Conservation (phyloP, 1,140 invertebrate genomes). For the Myzus persicae region DNA sequence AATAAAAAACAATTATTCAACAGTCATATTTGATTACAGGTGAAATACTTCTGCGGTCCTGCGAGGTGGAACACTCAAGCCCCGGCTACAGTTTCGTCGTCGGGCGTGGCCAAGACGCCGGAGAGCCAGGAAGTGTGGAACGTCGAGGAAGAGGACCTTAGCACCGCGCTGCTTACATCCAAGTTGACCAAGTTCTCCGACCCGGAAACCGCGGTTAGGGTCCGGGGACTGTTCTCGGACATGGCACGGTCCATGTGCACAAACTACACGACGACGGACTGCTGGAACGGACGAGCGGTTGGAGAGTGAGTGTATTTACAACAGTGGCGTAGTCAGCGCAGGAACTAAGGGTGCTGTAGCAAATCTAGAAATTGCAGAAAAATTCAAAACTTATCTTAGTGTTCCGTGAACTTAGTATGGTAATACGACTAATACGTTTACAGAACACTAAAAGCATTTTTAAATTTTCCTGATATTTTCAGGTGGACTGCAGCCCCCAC, state of each 20-base stretch:
- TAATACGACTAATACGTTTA: neutral
- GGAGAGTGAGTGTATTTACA: constrained; percentile 74
- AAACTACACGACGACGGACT: constrained; percentile 70
- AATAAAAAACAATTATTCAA: neutral
- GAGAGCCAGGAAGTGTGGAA: constrained; percentile 59
- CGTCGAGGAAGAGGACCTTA: constrained; percentile 50
- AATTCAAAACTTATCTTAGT: neutral
- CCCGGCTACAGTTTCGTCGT: too few relatives aligned
- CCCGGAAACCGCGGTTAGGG: constrained; percentile 64
- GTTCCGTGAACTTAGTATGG: neutral
- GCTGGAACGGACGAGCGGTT: constrained; percentile 79
- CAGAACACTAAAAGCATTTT: neutral
- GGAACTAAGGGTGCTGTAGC: too few relatives aligned
- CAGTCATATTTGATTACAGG: constrained; percentile 34
- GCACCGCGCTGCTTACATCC: constrained; percentile 5
- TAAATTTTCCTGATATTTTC: neutral
- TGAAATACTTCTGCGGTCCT: constrained; percentile 41
- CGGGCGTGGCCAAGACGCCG: neutral
- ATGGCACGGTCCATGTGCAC: constrained; percentile 75
- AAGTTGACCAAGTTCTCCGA: constrained; percentile 57
- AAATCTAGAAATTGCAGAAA: neutral
- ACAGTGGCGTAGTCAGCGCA: neutral
- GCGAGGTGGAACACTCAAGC: neutral
- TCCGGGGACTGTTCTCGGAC: constrained; percentile 75
- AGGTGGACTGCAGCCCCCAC: neutral